Percentiles rank a stretch among this genome's conserved stretches.
These are phyloP conservation scores for Hymenochirus boettgeri DNA, from an alignment of 2,113 vertebrate species.

Conservation along the genomic window DNA sequence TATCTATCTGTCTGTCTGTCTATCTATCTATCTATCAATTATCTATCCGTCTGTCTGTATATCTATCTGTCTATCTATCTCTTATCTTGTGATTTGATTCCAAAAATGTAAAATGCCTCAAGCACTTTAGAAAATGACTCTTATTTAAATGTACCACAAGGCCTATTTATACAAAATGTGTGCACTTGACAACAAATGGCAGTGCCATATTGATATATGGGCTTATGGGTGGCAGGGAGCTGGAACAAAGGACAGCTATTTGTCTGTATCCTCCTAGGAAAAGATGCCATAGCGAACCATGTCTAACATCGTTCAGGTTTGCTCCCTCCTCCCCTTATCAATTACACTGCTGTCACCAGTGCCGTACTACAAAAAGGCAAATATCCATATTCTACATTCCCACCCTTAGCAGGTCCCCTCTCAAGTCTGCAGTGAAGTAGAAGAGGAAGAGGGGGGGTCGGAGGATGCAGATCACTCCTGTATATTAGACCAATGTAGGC, in stretches of 20 bases:
- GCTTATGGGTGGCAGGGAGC: slow-evolving; percentile 53
- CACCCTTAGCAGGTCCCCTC: slow-evolving; percentile 15
- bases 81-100: no score
- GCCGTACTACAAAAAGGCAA: slow-evolving; percentile 51
- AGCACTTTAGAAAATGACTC: no score
- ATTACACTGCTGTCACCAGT: slow-evolving; percentile 47
- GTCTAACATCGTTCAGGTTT: slow-evolving; percentile 50
- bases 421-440: slow-evolving; percentile 9
- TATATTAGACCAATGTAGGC: slow-evolving; percentile 43
- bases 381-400: slow-evolving; percentile 49
- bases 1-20: no score
- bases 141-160: slow-evolving; percentile 62
- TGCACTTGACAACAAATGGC: slow-evolving; percentile 61
- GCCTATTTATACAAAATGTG: slow-evolving; percentile 58
- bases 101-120: no score
- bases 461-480: slow-evolving; percentile 28
- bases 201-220: slow-evolving; percentile 64
- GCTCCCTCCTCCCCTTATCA: slow-evolving; percentile 49
- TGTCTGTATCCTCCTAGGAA: slow-evolving; percentile 58
- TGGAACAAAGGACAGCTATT: slow-evolving; percentile 68
- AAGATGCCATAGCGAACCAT: slow-evolving; percentile 53
- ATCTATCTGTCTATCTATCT: no score
- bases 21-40: no score
- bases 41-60: no score
- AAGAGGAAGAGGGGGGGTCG: slow-evolving; percentile 9